Base-by-base conservation (phyloP, 2,797 vertebrate genomes). In the Hippopotamyrus pictus region DNA sequence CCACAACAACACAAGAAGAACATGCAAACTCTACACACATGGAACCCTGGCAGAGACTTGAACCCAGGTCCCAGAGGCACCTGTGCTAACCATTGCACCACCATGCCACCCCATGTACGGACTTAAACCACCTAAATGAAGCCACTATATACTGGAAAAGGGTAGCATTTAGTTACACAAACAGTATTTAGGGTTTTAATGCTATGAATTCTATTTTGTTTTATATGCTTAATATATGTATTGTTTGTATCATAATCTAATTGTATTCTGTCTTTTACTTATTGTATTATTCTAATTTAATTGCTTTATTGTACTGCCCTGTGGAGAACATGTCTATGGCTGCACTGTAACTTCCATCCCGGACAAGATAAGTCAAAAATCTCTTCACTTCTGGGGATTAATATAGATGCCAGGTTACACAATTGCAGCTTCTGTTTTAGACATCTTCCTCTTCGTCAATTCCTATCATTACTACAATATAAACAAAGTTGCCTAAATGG, bases 221-320 rank as follows among this genome's bases (percentile, higher is more conserved):
- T 62, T 62, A 25, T 62, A 62, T 25, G 3, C 59, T 62, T 59
- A 59, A 22, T 59, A 22, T 69, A 59, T 59, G n/a, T 69, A 29
- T 33, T 37, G 51, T 14, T 7, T 69, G 54, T 94, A 92, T 93
- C 92, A 92, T 93, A 88, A 88, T 94, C 90, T 93, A 94, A 95
- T 95, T 93, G 6, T 93, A 93, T 94, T 94, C 92, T 94, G 92
- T 93, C 93, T 90, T 93, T 91, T 93, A 94, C 94, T 51, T 86
- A 53, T 29, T 86, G 3, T 22, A 25, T 93, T 92, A 91, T 93
- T 92, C 6, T 90, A 94, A 93, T 93, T 93, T 51, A 51, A 92
- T 50, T 44, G 14, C 19, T n/a, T 41, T 79, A n/a, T 44, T 44
- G 73, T 44, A 79, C 73, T n/a, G 73, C 44, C 33, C 14, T 33